Evolutionary conservation across 2,888 invertebrate species (phyloP).

Genomic region (Itoplectis maculator): DNA sequence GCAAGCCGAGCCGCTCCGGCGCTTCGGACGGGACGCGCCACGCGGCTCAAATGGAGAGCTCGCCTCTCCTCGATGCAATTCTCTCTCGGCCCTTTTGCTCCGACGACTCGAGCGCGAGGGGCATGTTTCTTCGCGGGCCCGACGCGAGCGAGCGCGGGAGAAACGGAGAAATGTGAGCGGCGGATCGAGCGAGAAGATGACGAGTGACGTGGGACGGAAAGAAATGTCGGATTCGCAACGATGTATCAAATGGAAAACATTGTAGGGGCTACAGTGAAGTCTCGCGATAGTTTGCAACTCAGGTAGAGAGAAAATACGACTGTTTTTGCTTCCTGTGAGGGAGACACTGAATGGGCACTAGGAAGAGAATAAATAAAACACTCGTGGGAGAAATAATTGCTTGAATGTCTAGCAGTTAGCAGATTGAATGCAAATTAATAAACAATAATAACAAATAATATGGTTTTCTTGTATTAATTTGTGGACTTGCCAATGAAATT

Average conservation of each 20-base stretch:
- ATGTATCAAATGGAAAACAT: constrained; percentile 6
- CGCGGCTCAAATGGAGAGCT: constrained; percentile 33
- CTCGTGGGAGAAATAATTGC: too few species aligned
- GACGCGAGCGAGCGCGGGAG: neutral
- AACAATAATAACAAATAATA: too few species aligned
- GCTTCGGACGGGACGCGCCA: constrained; percentile 20
- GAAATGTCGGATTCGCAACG: constrained; percentile 2
- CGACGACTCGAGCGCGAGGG: neutral
- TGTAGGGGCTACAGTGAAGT: neutral
- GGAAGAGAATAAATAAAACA: too few species aligned
- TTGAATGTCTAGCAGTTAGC: too few species aligned
- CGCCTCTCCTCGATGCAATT: constrained; percentile 35
- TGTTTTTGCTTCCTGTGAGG: neutral
- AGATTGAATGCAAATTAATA: too few species aligned
- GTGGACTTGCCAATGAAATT: too few species aligned
- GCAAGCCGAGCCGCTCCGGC: constrained; percentile 14
- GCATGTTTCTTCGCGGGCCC: neutral
- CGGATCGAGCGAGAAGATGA: constrained; percentile 17
- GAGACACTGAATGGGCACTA: too few species aligned
- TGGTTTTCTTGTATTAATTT: too few species aligned
- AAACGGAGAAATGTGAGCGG: neutral
- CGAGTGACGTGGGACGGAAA: constrained; percentile 13
- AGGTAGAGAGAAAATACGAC: neutral
- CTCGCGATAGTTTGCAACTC: neutral
- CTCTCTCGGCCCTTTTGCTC: constrained; percentile 38